A percentile compares a stretch with the other conserved stretches of the same genome.
These are phyloP conservation scores for Gopherus flavomarginatus DNA, from an alignment of 2,113 vertebrate genomes.

Conservation along the genomic window DNA sequence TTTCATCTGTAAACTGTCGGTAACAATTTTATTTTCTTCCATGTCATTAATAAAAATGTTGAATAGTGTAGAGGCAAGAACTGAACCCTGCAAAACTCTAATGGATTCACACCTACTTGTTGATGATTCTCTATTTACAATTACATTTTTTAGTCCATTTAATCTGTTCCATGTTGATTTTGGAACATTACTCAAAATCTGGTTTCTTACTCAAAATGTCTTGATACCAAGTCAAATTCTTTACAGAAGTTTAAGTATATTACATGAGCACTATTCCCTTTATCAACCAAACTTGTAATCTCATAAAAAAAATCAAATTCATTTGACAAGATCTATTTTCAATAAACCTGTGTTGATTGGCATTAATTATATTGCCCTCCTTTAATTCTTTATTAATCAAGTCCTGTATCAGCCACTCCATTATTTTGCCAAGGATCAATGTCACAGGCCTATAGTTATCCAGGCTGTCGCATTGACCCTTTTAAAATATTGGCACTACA, in stretches of 20 bases:
- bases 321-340: background rate
- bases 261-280: background rate
- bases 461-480: background rate
- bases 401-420: fast-evolving
- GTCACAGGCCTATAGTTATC: background rate
- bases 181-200: background rate
- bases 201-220: background rate
- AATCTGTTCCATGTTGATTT: background rate
- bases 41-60: background rate
- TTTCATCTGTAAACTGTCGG: background rate
- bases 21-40: background rate
- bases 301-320: background rate
- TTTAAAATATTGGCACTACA: background rate
- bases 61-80: background rate
- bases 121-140: background rate
- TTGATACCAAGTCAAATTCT: background rate
- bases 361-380: background rate
- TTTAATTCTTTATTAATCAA: background rate
- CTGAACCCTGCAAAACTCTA: background rate
- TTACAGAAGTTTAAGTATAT: background rate
- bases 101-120: background rate
- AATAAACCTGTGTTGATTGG: background rate
- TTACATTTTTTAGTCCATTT: background rate
- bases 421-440: background rate
- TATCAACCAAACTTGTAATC: background rate